Evolutionary conservation across 2,113 vertebrate genomes (phyloP).

Genomic region (Lutjanus erythropterus): DNA sequence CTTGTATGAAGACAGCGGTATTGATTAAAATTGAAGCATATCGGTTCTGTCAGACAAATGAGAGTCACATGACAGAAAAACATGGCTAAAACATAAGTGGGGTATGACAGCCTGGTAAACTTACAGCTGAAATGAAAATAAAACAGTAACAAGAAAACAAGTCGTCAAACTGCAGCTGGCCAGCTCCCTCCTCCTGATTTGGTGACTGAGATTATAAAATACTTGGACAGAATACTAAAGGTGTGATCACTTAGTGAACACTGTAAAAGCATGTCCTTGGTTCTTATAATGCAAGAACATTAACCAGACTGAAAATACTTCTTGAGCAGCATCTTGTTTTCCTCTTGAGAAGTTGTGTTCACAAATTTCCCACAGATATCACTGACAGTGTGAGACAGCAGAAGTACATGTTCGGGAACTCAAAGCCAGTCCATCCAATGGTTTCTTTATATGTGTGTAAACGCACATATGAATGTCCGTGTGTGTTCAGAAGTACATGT

Average conservation of each 20-base stretch:
- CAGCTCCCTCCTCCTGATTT: slow-evolving; percentile 6
- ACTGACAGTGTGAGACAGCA: not conserved
- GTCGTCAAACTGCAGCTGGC: not conserved
- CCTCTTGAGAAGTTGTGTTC: not conserved
- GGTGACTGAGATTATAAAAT: slow-evolving; percentile 28
- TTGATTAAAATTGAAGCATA: not conserved
- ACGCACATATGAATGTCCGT: not conserved
- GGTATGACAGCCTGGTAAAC: not conserved
- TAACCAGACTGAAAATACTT: slow-evolving; percentile 31
- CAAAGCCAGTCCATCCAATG: not conserved
- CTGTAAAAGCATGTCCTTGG: slow-evolving; percentile 26
- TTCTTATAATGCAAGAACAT: not conserved
- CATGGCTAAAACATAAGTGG: not conserved
- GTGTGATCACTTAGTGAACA: slow-evolving; percentile 39
- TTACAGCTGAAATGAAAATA: not conserved
- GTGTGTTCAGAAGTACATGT: slow-evolving; percentile 92
- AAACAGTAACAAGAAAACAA: not conserved
- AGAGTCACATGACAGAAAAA: not conserved
- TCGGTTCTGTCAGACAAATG: not conserved
- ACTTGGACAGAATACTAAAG: slow-evolving; percentile 52
- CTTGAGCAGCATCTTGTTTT: slow-evolving; percentile 37
- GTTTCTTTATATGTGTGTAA: not conserved
- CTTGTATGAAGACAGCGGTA: slow-evolving; percentile 5
- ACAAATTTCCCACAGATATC: slow-evolving; percentile 1
- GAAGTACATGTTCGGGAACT: not conserved